Evolutionary conservation across 92 coral and sea anemone species (phyloP).

Genomic region (Porites divaricata): DNA sequence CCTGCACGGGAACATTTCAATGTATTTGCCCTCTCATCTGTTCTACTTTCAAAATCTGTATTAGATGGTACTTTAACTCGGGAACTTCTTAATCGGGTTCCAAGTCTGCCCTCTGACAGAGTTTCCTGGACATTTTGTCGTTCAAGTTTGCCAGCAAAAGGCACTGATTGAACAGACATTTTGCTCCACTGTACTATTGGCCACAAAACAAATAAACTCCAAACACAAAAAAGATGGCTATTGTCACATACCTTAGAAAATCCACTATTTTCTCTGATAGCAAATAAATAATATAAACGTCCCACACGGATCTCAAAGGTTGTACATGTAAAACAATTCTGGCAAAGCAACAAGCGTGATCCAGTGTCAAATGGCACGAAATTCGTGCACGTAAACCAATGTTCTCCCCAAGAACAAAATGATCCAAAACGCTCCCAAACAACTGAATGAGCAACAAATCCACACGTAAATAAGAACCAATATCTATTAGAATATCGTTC

Average conservation of each 20-base stretch:
- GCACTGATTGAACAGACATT: neutral
- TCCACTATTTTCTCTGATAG: neutral
- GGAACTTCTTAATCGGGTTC: neutral
- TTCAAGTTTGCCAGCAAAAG: neutral
- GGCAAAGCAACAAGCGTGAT: too few species aligned
- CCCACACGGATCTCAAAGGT: too few species aligned
- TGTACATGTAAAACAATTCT: too few species aligned
- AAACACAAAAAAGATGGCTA: neutral
- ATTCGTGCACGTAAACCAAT: too few species aligned
- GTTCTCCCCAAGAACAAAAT: too few species aligned
- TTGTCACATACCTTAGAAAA: neutral
- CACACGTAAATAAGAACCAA: too few species aligned
- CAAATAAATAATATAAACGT: neutral
- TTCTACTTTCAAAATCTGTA: neutral
- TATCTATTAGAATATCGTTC: too few species aligned
- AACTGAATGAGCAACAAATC: too few species aligned
- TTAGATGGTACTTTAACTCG: neutral
- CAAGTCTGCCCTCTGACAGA: neutral
- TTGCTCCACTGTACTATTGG: neutral
- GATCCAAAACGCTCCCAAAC: too few species aligned
- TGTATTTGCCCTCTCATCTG: slow-evolving; percentile 7
- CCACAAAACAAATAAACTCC: neutral
- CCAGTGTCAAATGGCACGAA: too few species aligned
- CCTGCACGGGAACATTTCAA: slow-evolving; percentile 11
- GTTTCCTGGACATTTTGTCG: neutral